phyloP scores from a whole-genome alignment of 2,888 invertebrate species.

The Macrophya alboannulata region DNA sequence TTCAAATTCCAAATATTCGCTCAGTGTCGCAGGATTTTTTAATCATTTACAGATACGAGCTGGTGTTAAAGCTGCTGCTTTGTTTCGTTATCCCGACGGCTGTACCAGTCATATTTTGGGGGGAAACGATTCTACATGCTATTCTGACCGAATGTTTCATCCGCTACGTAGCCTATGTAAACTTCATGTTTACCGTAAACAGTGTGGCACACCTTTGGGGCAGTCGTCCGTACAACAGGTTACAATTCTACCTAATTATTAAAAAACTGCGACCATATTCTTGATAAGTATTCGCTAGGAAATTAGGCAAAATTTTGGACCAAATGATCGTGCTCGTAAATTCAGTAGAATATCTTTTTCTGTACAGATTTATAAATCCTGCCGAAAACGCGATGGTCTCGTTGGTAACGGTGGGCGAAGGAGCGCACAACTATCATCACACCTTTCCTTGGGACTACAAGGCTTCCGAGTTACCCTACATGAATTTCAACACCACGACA shows the following conservation, averaged over 20 bases:
- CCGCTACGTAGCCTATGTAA: slow-evolving; percentile 87
- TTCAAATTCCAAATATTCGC: too few species aligned
- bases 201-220: too few species aligned
- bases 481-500: too few species aligned
- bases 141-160: slow-evolving; percentile 84
- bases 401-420: slow-evolving; percentile 88
- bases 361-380: slow-evolving; percentile 86
- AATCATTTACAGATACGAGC: slow-evolving; percentile 81
- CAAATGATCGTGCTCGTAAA: too few species aligned
- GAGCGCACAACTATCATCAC: slow-evolving; percentile 85
- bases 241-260: slow-evolving; percentile 72
- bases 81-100: slow-evolving; percentile 87
- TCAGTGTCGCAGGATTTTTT: too few species aligned
- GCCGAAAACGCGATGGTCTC: slow-evolving; percentile 88
- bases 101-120: slow-evolving; percentile 86
- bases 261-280: too few species aligned
- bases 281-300: too few species aligned
- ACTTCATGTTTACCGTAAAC: slow-evolving; percentile 86
- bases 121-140: slow-evolving; percentile 84
- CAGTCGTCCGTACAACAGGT: slow-evolving; percentile 61
- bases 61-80: slow-evolving; percentile 82
- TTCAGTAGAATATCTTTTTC: too few species aligned
- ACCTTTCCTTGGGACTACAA: too few species aligned
- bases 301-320: too few species aligned
- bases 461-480: too few species aligned